Percentiles rank a stretch among this genome's conserved stretches.
phyloP scores from a whole-genome alignment of 2,888 invertebrate genomes.

The Andrena camellia region DNA sequence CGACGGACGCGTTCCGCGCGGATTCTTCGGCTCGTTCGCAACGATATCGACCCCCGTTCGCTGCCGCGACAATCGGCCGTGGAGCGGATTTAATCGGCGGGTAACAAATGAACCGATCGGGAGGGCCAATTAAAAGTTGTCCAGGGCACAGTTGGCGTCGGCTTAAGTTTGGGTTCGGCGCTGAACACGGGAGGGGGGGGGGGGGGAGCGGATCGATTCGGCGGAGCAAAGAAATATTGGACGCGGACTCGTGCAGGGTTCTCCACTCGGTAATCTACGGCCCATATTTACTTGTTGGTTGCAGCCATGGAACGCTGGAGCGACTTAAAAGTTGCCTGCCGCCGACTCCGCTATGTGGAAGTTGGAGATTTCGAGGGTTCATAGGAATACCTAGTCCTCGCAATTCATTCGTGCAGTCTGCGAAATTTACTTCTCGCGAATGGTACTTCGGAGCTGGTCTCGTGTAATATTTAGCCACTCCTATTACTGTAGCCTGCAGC shows the following conservation, averaged over 20 bases:
- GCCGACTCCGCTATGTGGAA: background rate
- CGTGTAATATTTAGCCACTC: too few species aligned
- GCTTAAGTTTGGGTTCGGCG: conserved; percentile 33
- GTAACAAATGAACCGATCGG: conserved; percentile 69
- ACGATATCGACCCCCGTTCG: too few species aligned
- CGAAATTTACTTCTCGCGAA: background rate
- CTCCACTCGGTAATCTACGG: conserved; percentile 22
- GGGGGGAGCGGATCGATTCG: conserved; percentile 31
- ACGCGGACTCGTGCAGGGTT: conserved; percentile 12
- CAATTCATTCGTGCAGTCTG: background rate
- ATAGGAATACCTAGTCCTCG: background rate
- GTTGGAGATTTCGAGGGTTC: background rate
- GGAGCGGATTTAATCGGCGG: conserved; percentile 24
- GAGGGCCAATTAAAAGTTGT: conserved; percentile 80
- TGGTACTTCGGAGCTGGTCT: background rate
- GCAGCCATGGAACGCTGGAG: conserved; percentile 6
- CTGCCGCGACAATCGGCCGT: background rate
- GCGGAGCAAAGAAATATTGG: conserved; percentile 27
- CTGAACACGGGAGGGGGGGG: background rate
- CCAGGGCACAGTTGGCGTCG: conserved; percentile 40
- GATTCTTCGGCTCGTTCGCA: too few species aligned
- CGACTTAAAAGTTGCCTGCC: background rate
- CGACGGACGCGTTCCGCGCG: too few species aligned
- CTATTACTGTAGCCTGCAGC: background rate
- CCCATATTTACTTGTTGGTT: conserved; percentile 38